These are phyloP conservation scores for Carposina sasakii DNA, from an alignment of 1,140 invertebrate genomes.

Conservation along the genomic window DNA sequence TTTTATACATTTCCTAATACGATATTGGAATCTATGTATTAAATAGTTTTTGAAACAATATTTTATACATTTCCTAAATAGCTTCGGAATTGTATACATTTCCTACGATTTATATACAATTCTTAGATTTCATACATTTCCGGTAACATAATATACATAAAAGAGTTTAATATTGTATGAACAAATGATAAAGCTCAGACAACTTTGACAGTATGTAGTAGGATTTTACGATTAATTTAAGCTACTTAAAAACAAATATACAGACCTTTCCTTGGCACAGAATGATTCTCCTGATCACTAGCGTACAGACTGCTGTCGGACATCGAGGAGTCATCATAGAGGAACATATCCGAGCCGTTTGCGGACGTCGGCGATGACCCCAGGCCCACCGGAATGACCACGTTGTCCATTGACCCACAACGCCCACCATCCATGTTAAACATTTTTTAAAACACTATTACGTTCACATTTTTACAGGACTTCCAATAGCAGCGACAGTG, in stretches of 20 bases:
- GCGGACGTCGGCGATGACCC: constrained; percentile 46
- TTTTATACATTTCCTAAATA: too few relatives aligned
- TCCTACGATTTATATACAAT: too few relatives aligned
- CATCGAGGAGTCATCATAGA: constrained; percentile 65
- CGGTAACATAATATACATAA: too few relatives aligned
- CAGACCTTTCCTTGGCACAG: constrained; percentile 50
- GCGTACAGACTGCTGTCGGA: constrained; percentile 65
- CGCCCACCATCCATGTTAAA: constrained; percentile 47
- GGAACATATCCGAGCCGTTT: constrained; percentile 52
- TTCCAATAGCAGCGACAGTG: background rate
- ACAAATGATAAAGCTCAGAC: too few relatives aligned
- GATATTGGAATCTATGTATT: too few relatives aligned
- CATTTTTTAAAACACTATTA: constrained; percentile 10
- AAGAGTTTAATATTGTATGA: too few relatives aligned
- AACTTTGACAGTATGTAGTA: too few relatives aligned
- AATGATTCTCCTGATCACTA: constrained; percentile 65
- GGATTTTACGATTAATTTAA: background rate
- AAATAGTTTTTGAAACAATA: too few relatives aligned
- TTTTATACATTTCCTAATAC: too few relatives aligned
- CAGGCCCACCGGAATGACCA: constrained; percentile 25
- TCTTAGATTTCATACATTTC: too few relatives aligned
- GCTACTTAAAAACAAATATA: background rate
- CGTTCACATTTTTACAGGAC: background rate
- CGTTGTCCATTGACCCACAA: constrained; percentile 29
- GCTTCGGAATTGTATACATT: too few relatives aligned